Evolutionary conservation across 1,140 invertebrate species (phyloP), one percentile per base, ranked within the genome.

Genomic region (Drosophila tristis): DNA sequence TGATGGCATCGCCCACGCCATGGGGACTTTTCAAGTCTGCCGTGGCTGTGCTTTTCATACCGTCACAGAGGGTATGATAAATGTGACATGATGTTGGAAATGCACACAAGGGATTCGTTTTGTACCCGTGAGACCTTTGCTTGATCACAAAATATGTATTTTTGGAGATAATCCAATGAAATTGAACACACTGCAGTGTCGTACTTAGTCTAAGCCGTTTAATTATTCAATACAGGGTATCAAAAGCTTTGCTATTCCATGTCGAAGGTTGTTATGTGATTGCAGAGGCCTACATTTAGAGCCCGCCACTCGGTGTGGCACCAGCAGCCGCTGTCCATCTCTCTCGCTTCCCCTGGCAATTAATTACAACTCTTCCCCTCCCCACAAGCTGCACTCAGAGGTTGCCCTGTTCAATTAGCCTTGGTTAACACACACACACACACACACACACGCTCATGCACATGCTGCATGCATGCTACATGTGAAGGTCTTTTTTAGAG

Each of bases 341-440:
- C 11, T 13, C 35, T 39, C 1, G 35, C 35, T 48, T 25, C 39
- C 50, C 31, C 51, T 64, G 66, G 66, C 66, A 70, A 68, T 70
- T 70, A 70, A 70, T 70, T 68, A 68, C 56, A 13, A 13, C 35
- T 39, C 31, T 31, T 2, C 31, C 11, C 11, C 35, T 11, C 23
- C 23, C 26, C 11, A 39, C 11, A 39, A 39, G 35, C 35, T 39
- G 11, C 11, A 39, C 64, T 31, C 43, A 57, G 25, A 57, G 66
- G 50, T 68, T 68, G 64, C 64, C 63, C 66, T 44, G 51, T 49
- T 70, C 65, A 70, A 70, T 70, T 70, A 70, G 66, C 66, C 64
- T 70, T 70, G 66, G 66, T 70, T 57, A 70, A 49, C 66, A 68
- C 50, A 68, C 48, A 44, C 59, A 31, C 15, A 7, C 23, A 44